phyloP scores from a whole-genome alignment of 2,888 invertebrate genomes.

The Dryocosmus kuriphilus region DNA sequence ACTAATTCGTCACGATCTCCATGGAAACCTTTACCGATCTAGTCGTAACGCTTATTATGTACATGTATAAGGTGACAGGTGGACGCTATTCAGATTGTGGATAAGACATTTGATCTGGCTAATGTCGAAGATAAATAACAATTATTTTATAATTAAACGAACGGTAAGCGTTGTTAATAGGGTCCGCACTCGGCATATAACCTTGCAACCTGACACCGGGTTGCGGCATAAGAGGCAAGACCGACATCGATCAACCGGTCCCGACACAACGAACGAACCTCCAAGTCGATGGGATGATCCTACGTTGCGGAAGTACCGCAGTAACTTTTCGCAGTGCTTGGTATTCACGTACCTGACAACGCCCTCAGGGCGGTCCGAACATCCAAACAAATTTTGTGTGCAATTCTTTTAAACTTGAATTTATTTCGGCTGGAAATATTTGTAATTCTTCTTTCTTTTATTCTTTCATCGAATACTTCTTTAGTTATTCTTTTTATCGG shows the following conservation, averaged over 20 bases:
- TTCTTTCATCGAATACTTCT: not conserved
- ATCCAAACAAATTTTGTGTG: not conserved
- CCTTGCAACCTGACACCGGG: constrained; percentile 68
- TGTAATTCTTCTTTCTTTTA: not conserved
- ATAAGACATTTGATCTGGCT: constrained; percentile 63
- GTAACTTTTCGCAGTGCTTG: constrained; percentile 4
- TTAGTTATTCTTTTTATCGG: not conserved
- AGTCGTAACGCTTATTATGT: not conserved
- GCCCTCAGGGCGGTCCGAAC: constrained; percentile 8
- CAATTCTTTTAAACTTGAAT: not conserved
- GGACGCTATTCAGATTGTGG: constrained; percentile 39
- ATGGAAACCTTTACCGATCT: constrained; percentile 20
- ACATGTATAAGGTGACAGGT: not conserved
- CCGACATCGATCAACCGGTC: constrained; percentile 71
- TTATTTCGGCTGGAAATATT: not conserved
- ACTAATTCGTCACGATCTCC: constrained; percentile 65
- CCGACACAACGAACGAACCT: constrained; percentile 42
- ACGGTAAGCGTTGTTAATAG: constrained; percentile 64
- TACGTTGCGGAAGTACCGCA: constrained; percentile 5
- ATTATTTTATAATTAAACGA: constrained; percentile 74
- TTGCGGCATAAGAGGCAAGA: constrained; percentile 69
- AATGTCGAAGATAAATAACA: constrained; percentile 71
- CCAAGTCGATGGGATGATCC: constrained; percentile 16
- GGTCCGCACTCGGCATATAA: constrained; percentile 52
- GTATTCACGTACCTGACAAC: constrained; percentile 2